A percentile compares a stretch with the other conserved stretches of the same genome.
Evolutionary conservation across 1,140 invertebrate genomes (phyloP).

Genomic region (Ectropis grisescens): DNA sequence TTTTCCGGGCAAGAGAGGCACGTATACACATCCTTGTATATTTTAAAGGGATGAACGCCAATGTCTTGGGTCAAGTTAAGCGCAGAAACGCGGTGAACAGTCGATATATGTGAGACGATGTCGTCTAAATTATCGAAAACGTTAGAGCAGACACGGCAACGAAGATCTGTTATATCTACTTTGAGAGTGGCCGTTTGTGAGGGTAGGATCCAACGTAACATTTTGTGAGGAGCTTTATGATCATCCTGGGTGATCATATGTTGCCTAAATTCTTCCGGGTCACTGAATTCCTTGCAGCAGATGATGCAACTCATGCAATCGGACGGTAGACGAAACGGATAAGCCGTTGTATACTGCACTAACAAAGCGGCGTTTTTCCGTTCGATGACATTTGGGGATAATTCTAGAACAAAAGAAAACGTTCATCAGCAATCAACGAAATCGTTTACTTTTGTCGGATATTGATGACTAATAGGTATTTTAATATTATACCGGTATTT

Average conservation of each 20-base stretch:
- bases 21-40: background rate
- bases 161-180: conserved; percentile 2
- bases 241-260: no score
- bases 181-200: conserved; percentile 5
- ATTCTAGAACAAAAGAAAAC: conserved; percentile 19
- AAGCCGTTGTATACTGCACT: conserved; percentile 10
- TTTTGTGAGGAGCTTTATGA: no score
- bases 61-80: conserved; percentile 1
- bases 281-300: conserved; percentile 7
- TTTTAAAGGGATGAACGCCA: conserved; percentile 1
- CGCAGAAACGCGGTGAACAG: background rate
- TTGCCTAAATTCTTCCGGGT: conserved; percentile 7
- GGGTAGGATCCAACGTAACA: no score
- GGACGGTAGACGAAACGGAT: conserved; percentile 13
- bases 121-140: background rate
- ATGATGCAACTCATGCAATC: conserved; percentile 9
- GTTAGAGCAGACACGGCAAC: background rate
- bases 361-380: conserved; percentile 9
- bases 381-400: conserved; percentile 6
- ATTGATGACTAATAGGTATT: no score
- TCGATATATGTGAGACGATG: background rate
- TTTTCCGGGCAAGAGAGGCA: conserved; percentile 8
- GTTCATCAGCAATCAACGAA: no score
- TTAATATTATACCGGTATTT: no score
- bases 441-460: no score